Evolutionary conservation across 2,797 vertebrate genomes (phyloP).

Genomic region (Tenualosa ilisha): DNA sequence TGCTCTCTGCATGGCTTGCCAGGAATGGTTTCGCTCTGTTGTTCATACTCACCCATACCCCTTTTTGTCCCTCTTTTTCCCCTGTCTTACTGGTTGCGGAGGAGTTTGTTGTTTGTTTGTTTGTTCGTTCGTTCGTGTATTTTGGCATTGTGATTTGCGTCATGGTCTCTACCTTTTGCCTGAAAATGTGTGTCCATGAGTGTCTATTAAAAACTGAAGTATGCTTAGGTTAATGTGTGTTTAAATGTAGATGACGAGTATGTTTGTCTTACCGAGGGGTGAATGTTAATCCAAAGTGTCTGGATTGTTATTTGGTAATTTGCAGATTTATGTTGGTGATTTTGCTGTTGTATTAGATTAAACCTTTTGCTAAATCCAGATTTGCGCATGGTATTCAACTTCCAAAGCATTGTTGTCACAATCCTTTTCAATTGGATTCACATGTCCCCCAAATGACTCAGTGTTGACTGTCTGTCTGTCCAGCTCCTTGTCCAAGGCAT

Average conservation of each 20-base stretch:
- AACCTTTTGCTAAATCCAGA: not conserved
- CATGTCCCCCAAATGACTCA: not conserved
- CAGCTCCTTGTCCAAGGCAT: not conserved
- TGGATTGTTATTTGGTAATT: not conserved
- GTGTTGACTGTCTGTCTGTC: constrained; percentile 7
- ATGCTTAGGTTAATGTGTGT: not conserved
- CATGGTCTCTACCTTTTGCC: not conserved
- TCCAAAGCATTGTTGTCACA: not conserved
- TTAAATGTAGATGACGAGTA: not conserved
- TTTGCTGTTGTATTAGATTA: not conserved
- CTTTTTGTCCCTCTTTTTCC: not conserved
- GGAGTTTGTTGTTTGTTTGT: not conserved
- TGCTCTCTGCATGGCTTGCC: constrained; percentile 28
- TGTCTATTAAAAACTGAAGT: not conserved
- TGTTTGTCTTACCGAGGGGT: constrained; percentile 6
- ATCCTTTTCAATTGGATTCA: constrained; percentile 11
- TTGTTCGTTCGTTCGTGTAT: constrained; percentile 5
- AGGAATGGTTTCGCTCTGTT: constrained; percentile 7
- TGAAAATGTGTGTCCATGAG: constrained; percentile 16
- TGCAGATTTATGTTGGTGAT: not conserved
- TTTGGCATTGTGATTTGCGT: constrained; percentile 3
- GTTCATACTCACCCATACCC: not conserved
- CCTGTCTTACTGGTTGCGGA: constrained; percentile 3
- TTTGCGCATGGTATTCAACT: not conserved
- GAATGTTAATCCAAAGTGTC: constrained; percentile 19